Percentiles rank a stretch among this genome's conserved stretches.
Conservation (phyloP, 53 echinoderm and acorn worm genomes). For the Glandiceps talaboti region DNA sequence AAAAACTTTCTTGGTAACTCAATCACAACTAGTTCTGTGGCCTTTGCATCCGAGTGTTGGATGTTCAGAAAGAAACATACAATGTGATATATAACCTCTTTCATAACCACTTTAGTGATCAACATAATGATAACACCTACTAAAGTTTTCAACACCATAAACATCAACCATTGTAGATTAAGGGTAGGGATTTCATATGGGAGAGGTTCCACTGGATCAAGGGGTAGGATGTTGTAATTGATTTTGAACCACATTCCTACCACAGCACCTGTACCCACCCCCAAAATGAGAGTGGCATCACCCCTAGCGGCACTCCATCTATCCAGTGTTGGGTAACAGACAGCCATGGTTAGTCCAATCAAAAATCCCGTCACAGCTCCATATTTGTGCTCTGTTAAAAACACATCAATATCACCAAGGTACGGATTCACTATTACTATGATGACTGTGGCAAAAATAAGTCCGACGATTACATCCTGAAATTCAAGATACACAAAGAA, state of each 20-base stretch:
- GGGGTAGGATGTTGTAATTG: background rate
- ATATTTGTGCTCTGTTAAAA: background rate
- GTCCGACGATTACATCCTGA: background rate
- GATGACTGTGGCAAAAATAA: background rate
- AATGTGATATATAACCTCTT: too few relatives aligned
- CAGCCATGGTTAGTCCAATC: background rate
- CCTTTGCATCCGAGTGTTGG: background rate
- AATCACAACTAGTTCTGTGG: background rate
- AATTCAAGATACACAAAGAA: too few relatives aligned
- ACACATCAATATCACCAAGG: background rate
- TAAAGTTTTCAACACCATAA: background rate
- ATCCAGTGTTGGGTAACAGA: constrained; percentile 62
- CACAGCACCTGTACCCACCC: constrained; percentile 5
- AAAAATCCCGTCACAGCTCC: background rate
- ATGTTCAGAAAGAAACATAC: background rate
- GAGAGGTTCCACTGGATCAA: background rate
- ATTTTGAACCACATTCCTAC: background rate
- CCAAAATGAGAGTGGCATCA: constrained; percentile 66
- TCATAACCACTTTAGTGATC: background rate
- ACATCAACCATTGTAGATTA: background rate
- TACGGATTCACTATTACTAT: background rate
- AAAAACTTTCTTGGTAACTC: background rate
- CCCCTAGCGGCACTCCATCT: constrained; percentile 63
- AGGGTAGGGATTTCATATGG: background rate
- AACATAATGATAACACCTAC: background rate